phyloP scores from a whole-genome alignment of 1,140 invertebrate genomes.

The Ylistrum balloti region DNA sequence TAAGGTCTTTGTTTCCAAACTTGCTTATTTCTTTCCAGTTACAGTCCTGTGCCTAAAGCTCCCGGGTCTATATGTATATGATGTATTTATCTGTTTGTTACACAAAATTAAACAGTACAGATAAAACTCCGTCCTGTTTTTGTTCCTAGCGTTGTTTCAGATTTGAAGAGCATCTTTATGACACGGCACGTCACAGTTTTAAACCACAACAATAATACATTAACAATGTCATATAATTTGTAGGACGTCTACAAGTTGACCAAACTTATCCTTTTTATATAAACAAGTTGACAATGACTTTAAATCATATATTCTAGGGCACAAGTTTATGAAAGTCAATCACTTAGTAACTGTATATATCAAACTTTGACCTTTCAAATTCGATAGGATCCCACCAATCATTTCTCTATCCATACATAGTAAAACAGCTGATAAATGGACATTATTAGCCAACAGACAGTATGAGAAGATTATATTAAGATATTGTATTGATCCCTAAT shows the following conservation, averaged over 20 bases:
- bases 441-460: neutral
- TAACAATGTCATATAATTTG: too few relatives aligned
- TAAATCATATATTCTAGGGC: too few relatives aligned
- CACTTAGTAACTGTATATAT: neutral
- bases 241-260: too few relatives aligned
- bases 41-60: neutral
- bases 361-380: neutral
- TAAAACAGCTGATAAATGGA: neutral
- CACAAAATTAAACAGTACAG: neutral
- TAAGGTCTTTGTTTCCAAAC: conserved; percentile 7
- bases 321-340: neutral
- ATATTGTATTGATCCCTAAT: too few relatives aligned
- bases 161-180: too few relatives aligned
- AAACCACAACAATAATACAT: too few relatives aligned
- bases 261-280: too few relatives aligned
- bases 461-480: neutral
- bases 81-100: neutral
- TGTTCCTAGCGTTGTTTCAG: too few relatives aligned
- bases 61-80: neutral
- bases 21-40: neutral
- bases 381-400: neutral
- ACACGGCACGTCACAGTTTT: too few relatives aligned
- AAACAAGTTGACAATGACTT: too few relatives aligned
- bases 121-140: neutral
- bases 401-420: neutral